Evolutionary conservation across 1,140 invertebrate species (phyloP).

Genomic region (Gonatopus flavifemur): DNA sequence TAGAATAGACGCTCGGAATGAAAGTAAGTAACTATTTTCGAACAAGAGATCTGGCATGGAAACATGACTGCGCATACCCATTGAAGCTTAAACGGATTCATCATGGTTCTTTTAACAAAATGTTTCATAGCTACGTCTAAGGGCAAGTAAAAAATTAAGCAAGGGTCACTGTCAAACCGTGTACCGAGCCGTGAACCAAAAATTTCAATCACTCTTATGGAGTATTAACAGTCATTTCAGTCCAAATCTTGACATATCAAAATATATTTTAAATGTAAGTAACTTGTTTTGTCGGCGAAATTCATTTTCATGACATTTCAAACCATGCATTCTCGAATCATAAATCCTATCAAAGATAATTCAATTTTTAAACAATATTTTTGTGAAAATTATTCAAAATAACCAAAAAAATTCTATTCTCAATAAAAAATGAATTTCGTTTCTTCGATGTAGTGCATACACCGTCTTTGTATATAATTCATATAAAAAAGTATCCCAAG

Average conservation of each 20-base stretch:
- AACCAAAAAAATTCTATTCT: not conserved
- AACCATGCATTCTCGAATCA: not conserved
- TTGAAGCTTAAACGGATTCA: constrained; percentile 16
- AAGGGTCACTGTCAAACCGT: not conserved
- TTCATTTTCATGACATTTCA: no score
- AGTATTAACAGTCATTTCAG: not conserved
- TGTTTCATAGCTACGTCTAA: not conserved
- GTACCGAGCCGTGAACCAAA: not conserved
- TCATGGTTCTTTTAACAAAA: not conserved
- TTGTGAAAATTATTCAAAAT: not conserved
- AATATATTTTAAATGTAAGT: constrained; percentile 16
- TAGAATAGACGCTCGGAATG: constrained; percentile 15
- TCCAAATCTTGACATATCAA: constrained; percentile 3
- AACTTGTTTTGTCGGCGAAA: no score
- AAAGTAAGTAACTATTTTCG: constrained; percentile 24
- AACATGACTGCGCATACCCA: constrained; percentile 25
- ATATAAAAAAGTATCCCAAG: no score
- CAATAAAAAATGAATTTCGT: not conserved
- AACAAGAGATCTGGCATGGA: constrained; percentile 13
- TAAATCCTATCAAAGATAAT: not conserved
- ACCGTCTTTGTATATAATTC: no score
- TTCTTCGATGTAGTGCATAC: no score
- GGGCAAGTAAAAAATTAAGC: no score
- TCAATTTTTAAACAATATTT: not conserved
- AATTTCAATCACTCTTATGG: not conserved